phyloP scores from a whole-genome alignment of 2,888 invertebrate species.

The Tolmerus cingulatus region DNA sequence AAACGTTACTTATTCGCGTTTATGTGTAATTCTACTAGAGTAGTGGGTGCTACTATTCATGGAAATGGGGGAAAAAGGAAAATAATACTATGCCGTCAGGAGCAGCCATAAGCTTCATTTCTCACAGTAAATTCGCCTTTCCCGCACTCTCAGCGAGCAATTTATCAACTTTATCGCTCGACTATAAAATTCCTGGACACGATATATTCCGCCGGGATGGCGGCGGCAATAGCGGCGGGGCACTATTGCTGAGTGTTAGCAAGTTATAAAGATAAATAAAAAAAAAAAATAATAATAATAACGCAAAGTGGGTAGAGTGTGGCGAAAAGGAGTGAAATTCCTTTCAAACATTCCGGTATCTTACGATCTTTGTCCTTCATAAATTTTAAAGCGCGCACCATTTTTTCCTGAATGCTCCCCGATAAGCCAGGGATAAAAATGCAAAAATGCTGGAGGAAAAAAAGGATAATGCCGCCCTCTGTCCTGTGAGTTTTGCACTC shows the following conservation, averaged over 20 bases:
- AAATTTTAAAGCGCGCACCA: neutral
- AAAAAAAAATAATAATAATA: neutral
- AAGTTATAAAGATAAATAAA: slow-evolving; percentile 15
- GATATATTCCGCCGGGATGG: neutral
- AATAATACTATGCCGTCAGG: neutral
- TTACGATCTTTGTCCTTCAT: slow-evolving; percentile 13
- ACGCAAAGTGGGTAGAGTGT: neutral
- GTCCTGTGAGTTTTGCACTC: neutral
- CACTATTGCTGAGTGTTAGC: slow-evolving; percentile 1
- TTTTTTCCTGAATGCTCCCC: neutral
- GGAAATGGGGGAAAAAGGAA: neutral
- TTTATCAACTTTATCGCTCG: neutral
- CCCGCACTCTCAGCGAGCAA: neutral
- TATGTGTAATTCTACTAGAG: neutral
- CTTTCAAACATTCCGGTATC: neutral
- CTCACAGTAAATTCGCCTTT: neutral
- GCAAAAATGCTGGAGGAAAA: neutral
- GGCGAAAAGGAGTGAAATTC: neutral
- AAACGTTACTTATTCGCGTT: neutral
- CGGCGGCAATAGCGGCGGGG: neutral
- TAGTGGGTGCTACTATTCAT: neutral
- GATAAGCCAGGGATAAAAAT: slow-evolving; percentile 4
- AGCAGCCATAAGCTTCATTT: neutral
- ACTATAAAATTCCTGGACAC: neutral
- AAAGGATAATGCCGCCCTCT: neutral